Percentiles rank a stretch among this genome's conserved stretches.
phyloP scores from a whole-genome alignment of 2,888 invertebrate genomes.

The Drosophila nr. medialis region DNA sequence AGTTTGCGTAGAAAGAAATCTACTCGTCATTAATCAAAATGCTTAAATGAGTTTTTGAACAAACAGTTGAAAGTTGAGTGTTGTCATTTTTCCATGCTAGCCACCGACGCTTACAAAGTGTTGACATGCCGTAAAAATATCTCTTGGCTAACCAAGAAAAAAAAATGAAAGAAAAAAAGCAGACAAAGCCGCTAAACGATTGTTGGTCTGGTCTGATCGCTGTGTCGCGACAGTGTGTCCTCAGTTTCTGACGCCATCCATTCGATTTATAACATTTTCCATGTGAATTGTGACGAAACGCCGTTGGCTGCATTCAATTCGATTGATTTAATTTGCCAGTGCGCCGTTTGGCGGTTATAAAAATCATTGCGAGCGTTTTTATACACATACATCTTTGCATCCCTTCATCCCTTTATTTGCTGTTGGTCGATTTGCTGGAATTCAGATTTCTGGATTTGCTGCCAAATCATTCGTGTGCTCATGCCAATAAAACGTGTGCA shows the following conservation, averaged over 20 bases:
- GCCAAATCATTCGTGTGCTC: slow-evolving; percentile 72
- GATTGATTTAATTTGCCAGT: slow-evolving; percentile 77
- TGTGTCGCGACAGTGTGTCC: slow-evolving; percentile 56
- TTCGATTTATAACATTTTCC: slow-evolving; percentile 75
- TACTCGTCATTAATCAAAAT: slow-evolving; percentile 65
- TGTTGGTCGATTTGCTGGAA: slow-evolving; percentile 3
- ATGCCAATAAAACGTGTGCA: slow-evolving; percentile 68
- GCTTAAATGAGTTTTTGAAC: slow-evolving; percentile 46
- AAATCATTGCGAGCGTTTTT: slow-evolving; percentile 72
- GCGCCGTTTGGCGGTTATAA: slow-evolving; percentile 72
- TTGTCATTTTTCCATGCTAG: background rate
- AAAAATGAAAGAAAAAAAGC: slow-evolving; percentile 5
- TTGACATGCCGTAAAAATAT: slow-evolving; percentile 53
- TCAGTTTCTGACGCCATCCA: slow-evolving; percentile 4
- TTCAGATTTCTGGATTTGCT: slow-evolving; percentile 57
- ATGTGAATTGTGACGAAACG: slow-evolving; percentile 59
- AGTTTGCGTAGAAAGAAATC: slow-evolving; percentile 8
- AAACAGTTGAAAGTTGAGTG: slow-evolving; percentile 27
- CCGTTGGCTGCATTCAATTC: slow-evolving; percentile 71
- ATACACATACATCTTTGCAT: slow-evolving; percentile 23
- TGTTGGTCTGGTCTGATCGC: slow-evolving; percentile 41
- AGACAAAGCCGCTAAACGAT: slow-evolving; percentile 66
- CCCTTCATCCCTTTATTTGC: slow-evolving; percentile 8
- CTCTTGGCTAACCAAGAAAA: slow-evolving; percentile 17
- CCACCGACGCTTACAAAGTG: slow-evolving; percentile 49